Conservation (phyloP, 2,797 vertebrate genomes). For the Catamblyrhynchus diadema region DNA sequence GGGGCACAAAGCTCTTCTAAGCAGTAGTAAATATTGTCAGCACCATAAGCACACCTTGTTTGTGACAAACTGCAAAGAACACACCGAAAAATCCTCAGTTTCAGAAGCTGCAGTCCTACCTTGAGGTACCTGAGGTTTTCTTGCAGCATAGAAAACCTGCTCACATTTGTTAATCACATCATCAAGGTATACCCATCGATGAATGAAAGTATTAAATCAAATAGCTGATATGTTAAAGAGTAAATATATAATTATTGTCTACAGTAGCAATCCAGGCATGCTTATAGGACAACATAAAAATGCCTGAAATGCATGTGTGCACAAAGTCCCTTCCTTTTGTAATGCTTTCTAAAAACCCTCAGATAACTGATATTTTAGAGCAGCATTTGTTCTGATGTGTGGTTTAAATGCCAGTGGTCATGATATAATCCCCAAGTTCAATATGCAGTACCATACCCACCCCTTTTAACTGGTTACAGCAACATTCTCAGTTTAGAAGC, state of each 20-base stretch:
- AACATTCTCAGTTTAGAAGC: not conserved
- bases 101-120: not conserved
- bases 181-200: not conserved
- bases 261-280: not conserved
- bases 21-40: not conserved
- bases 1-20: not conserved
- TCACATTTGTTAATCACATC: not conserved
- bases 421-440: not conserved
- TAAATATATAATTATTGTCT: not conserved
- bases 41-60: not conserved
- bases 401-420: not conserved
- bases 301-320: not conserved
- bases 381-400: not conserved
- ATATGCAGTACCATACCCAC: too few species aligned
- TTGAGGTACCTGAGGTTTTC: not conserved
- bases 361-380: not conserved
- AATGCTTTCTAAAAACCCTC: not conserved
- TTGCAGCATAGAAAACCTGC: not conserved
- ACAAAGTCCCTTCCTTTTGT: not conserved
- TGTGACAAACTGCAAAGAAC: not conserved
- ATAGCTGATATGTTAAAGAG: not conserved
- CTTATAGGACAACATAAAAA: not conserved
- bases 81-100: not conserved
- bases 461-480: not conserved
- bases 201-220: not conserved